phyloP scores from a whole-genome alignment of 1,140 invertebrate genomes.

The Bursaphelenchus mucronatus region DNA sequence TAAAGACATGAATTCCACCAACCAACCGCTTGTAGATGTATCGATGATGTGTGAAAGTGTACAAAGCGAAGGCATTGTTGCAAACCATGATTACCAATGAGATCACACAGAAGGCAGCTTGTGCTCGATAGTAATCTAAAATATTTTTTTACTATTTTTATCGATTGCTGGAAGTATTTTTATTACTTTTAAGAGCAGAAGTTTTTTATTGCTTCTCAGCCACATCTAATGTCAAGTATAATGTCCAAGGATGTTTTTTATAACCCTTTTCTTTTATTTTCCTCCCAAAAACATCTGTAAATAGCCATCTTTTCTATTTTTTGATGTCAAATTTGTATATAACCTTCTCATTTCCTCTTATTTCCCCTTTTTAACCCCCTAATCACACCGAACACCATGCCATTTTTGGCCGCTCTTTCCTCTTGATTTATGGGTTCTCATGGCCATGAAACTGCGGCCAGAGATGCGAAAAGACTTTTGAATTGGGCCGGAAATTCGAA shows the following conservation, averaged over 20 bases:
- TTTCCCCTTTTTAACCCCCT: too few species aligned
- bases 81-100: slow-evolving; percentile 42
- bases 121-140: slow-evolving; percentile 52
- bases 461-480: too few species aligned
- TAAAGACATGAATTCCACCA: slow-evolving; percentile 37
- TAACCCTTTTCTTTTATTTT: too few species aligned
- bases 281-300: too few species aligned
- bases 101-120: slow-evolving; percentile 50
- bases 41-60: slow-evolving; percentile 52
- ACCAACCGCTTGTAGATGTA: slow-evolving; percentile 52
- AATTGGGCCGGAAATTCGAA: too few species aligned
- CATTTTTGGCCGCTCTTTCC: too few species aligned
- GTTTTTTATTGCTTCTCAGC: neutral
- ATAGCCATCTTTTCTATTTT: too few species aligned
- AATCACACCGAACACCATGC: too few species aligned
- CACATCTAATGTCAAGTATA: neutral
- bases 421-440: too few species aligned
- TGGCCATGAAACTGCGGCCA: too few species aligned
- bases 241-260: neutral
- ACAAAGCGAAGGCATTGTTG: slow-evolving; percentile 49
- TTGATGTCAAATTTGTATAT: too few species aligned
- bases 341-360: too few species aligned
- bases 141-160: neutral
- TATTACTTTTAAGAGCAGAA: neutral
- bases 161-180: neutral